Evolutionary conservation across 35 echinoderm and acorn worm genomes (phyloP), one percentile per base, ranked within the genome.

Genomic region (Diadema setosum): DNA sequence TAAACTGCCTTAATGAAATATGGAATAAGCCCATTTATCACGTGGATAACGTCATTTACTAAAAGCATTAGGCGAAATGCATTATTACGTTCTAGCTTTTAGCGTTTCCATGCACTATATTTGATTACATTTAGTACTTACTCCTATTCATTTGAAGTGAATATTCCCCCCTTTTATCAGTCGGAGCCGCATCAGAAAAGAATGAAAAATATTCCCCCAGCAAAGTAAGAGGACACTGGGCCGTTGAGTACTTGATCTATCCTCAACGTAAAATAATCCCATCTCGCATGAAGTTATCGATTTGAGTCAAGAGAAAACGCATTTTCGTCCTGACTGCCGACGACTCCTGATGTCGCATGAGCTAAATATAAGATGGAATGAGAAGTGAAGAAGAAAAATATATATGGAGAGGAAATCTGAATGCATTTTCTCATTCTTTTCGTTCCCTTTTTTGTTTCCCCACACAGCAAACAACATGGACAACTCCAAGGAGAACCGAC

Each of bases 401-500:
- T n/a, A n/a, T n/a, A n/a, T n/a, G n/a, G n/a, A n/a, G n/a, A n/a
- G n/a, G n/a, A n/a, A n/a, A n/a, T n/a, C n/a, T n/a, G n/a, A n/a
- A n/a, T n/a, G n/a, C n/a, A n/a, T n/a, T n/a, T n/a, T n/a, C n/a
- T n/a, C n/a, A n/a, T n/a, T n/a, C n/a, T n/a, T n/a, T 78, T 78
- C 24, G 1, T 78, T 39, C 44, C 14, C n/a, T 29, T 32, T 78
- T 75, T 78, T 44, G 17, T 78, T 25, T n/a, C n/a, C n/a, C 40
- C 12, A 25, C 44, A 41, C 73, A 78, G 73, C 73, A 35, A 78
- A 78, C 73, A 78, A 78, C 37, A 78, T 78, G 73, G 85, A 87
- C 24, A 87, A 43, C 85, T 50, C 61, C 85, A 87, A 87, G 49
- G 85, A 87, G 32, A 87, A 46, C 65, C 32, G 85, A 70, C 69